These are phyloP conservation scores for Anthopleura xanthogrammica DNA, from an alignment of 92 coral and sea anemone species.

Conservation along the genomic window DNA sequence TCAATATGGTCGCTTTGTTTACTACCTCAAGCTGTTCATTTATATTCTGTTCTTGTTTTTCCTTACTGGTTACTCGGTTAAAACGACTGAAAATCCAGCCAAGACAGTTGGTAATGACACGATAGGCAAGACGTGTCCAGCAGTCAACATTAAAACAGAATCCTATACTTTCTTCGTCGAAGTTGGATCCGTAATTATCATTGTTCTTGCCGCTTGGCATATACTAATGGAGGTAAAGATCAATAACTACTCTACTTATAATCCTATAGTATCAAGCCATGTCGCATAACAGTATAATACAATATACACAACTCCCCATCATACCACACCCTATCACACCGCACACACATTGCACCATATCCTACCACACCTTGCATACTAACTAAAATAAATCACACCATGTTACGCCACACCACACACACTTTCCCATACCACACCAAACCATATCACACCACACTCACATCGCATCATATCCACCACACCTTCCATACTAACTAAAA, in stretches of 20 bases:
- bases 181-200: conserved; percentile 67
- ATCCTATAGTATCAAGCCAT: background rate
- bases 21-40: conserved; percentile 74
- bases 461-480: no score
- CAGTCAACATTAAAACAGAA: conserved; percentile 2
- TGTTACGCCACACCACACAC: no score
- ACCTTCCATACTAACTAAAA: no score
- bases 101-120: conserved; percentile 12
- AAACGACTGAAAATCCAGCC: conserved; percentile 44
- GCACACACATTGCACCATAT: no score
- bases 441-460: no score
- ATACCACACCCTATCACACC: no score
- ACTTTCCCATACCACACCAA: no score
- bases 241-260: background rate
- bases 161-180: conserved; percentile 63
- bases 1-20: conserved; percentile 78
- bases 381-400: no score
- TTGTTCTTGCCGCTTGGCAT: conserved; percentile 68
- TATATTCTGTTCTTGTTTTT: conserved; percentile 69
- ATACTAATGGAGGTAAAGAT: conserved; percentile 74
- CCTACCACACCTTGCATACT: no score
- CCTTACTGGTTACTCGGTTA: conserved; percentile 80
- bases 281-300: background rate
- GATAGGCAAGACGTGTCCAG: background rate
- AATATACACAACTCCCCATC: no score